Conservation (phyloP, 2,888 invertebrate genomes). For the Camptogramma bilineatum region DNA sequence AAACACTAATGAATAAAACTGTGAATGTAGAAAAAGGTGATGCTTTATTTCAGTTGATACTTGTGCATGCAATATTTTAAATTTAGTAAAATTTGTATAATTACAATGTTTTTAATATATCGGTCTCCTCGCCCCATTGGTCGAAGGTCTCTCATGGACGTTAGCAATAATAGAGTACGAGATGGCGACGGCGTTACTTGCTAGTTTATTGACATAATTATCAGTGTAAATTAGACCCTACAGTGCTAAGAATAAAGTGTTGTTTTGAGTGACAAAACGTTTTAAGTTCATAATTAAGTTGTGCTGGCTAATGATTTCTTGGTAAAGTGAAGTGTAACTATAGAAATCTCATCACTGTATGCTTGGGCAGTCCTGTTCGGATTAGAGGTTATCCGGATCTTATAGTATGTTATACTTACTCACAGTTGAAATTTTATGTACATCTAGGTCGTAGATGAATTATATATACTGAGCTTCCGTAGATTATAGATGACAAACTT, state of each 20-base stretch:
- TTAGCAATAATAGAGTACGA: slow-evolving; percentile 50
- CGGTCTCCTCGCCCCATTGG: slow-evolving; percentile 29
- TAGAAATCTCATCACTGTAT: slow-evolving; percentile 42
- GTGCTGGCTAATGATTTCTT: slow-evolving; percentile 49
- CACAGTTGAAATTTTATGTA: slow-evolving; percentile 13
- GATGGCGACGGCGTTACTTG: slow-evolving; percentile 33
- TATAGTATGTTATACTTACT: slow-evolving; percentile 18
- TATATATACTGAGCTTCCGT: not conserved
- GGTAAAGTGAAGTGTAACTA: slow-evolving; percentile 34
- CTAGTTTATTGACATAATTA: slow-evolving; percentile 40
- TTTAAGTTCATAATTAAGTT: slow-evolving; percentile 53
- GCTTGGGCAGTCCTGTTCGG: slow-evolving; percentile 35
- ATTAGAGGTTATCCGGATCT: not conserved
- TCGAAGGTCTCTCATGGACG: slow-evolving; percentile 35
- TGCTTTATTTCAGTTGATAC: too few species aligned
- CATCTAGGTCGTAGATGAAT: slow-evolving; percentile 6
- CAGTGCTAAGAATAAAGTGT: slow-evolving; percentile 68
- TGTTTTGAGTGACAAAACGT: slow-evolving; percentile 59
- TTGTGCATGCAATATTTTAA: too few species aligned
- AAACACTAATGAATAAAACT: too few species aligned
- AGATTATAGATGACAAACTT: slow-evolving; percentile 1
- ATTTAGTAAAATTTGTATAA: slow-evolving; percentile 2
- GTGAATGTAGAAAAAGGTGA: too few species aligned
- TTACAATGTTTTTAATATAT: not conserved
- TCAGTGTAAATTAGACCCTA: slow-evolving; percentile 55